Conservation (phyloP, 2,888 invertebrate species). For the Drosophila cognata region DNA sequence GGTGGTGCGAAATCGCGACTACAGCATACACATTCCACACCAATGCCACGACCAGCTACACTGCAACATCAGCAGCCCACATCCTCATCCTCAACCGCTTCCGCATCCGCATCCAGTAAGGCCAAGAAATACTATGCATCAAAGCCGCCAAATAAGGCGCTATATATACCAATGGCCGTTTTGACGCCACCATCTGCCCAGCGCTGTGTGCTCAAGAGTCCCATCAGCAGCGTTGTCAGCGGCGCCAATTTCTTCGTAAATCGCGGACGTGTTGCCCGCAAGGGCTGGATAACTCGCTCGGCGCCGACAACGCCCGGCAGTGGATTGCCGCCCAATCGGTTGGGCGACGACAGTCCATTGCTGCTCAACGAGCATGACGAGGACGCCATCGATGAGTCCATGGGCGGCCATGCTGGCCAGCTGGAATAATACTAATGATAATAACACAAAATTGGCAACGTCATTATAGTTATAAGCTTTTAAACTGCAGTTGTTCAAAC, state of each 20-base stretch:
- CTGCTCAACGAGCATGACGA: constrained; percentile 87
- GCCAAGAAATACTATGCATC: constrained; percentile 85
- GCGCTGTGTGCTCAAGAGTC: constrained; percentile 82
- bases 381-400: constrained; percentile 84
- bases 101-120: constrained; percentile 58
- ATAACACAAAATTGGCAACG: not conserved
- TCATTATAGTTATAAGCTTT: constrained; percentile 33
- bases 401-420: constrained; percentile 58
- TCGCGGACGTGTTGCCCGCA: constrained; percentile 84
- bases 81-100: constrained; percentile 5
- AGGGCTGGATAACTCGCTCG: constrained; percentile 90
- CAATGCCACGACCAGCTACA: constrained; percentile 53
- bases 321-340: constrained; percentile 87
- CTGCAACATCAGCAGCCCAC: constrained; percentile 67
- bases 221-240: constrained; percentile 81
- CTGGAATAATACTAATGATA: constrained; percentile 39
- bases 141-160: constrained; percentile 88
- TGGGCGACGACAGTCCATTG: constrained; percentile 88
- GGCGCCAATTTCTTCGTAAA: constrained; percentile 82
- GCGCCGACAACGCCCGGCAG: constrained; percentile 92
- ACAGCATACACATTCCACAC: constrained; percentile 74
- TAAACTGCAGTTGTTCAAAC: constrained; percentile 23
- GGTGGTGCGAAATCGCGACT: constrained; percentile 70
- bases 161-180: constrained; percentile 88
- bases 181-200: constrained; percentile 52